phyloP scores from a whole-genome alignment of 2,113 vertebrate species.

The Cynopterus brachyotis region DNA sequence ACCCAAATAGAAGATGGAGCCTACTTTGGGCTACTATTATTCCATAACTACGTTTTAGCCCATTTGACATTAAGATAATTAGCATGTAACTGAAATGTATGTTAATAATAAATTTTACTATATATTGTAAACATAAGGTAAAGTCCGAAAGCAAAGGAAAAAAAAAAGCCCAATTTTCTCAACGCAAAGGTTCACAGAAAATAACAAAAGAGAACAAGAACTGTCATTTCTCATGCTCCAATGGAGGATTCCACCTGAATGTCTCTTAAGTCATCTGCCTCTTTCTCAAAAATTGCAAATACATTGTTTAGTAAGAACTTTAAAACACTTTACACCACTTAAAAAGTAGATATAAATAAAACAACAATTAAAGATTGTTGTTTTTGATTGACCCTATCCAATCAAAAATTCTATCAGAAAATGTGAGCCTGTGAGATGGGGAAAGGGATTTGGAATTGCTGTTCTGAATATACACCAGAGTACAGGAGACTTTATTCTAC shows the following conservation, averaged over 20 bases:
- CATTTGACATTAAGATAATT: constrained; percentile 5
- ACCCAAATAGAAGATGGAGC: not conserved
- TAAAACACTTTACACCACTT: not conserved
- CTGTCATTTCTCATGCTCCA: not conserved
- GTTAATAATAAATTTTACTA: not conserved
- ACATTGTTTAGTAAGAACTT: not conserved
- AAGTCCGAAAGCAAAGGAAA: not conserved
- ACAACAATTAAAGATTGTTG: not conserved
- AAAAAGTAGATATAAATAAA: not conserved
- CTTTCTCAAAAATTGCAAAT: not conserved
- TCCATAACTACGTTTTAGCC: not conserved
- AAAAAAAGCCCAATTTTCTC: not conserved
- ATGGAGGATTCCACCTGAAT: not conserved
- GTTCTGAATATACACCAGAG: not conserved
- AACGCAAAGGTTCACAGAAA: not conserved
- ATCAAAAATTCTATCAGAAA: not conserved
- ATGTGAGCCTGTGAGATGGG: not conserved
- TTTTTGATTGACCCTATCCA: too few species aligned
- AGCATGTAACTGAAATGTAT: not conserved
- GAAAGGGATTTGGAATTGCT: not conserved
- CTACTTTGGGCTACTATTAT: not conserved
- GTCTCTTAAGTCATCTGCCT: not conserved
- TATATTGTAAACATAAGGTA: not conserved
- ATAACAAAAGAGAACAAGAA: not conserved
- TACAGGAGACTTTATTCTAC: not conserved